Percentiles rank a stretch among this genome's conserved stretches.
Conservation (phyloP, 2,113 vertebrate species). For the Heterotis niloticus region DNA sequence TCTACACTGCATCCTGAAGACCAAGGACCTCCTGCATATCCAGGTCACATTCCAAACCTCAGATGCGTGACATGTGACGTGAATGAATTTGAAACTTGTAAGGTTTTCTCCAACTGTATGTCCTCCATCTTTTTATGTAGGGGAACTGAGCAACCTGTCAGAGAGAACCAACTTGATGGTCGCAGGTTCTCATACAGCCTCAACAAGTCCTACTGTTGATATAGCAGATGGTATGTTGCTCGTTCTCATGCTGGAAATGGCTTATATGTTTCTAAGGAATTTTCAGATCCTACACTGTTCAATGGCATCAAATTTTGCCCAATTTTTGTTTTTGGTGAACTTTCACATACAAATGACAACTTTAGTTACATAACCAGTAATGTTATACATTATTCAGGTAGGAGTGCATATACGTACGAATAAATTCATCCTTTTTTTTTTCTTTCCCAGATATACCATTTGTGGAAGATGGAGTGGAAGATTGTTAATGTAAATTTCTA, state of each 20-base stretch:
- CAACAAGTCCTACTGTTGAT: constrained; percentile 69
- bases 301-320: neutral
- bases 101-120: constrained; percentile 57
- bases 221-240: constrained; percentile 73
- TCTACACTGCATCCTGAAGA: constrained; percentile 62
- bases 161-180: constrained; percentile 47
- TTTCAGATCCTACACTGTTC: no score
- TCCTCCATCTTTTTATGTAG: constrained; percentile 50
- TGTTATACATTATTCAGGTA: neutral
- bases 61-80: constrained; percentile 51
- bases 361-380: no score
- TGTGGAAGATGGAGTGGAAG: constrained; percentile 69
- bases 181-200: constrained; percentile 48
- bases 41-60: constrained; percentile 48
- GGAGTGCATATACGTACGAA: neutral
- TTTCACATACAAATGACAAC: neutral
- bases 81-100: constrained; percentile 58
- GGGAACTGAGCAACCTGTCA: constrained; percentile 33
- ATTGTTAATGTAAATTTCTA: neutral
- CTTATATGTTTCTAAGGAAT: no score
- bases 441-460: constrained; percentile 80
- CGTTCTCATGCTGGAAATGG: neutral
- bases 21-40: constrained; percentile 76
- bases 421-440: constrained; percentile 30
- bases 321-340: neutral